phyloP scores from a whole-genome alignment of 2,888 invertebrate species.

The Aquatica leii region DNA sequence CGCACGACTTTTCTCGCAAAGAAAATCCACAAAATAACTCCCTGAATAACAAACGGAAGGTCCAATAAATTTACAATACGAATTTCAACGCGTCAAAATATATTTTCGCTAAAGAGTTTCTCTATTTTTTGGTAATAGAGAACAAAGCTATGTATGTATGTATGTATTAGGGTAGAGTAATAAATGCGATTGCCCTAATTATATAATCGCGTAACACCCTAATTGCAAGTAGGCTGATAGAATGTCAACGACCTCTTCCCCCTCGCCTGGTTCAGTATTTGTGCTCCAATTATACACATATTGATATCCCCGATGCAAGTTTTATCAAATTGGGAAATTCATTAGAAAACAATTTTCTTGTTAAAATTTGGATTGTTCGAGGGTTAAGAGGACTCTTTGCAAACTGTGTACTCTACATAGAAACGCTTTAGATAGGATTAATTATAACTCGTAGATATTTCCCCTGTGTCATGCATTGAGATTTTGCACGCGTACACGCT shows the following conservation, averaged over 20 bases:
- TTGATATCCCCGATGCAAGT: neutral
- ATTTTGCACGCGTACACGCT: conserved; percentile 37
- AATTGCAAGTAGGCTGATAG: neutral
- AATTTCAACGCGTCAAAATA: conserved; percentile 3
- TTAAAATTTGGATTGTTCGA: conserved; percentile 23
- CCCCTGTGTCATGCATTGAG: conserved; percentile 37
- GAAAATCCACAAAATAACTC: conserved; percentile 10
- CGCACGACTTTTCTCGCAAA: conserved; percentile 13
- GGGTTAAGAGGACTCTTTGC: conserved; percentile 25
- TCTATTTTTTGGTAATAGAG: neutral
- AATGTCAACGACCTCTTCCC: conserved; percentile 10
- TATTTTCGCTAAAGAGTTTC: neutral
- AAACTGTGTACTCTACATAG: conserved; percentile 27
- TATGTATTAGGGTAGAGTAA: neutral
- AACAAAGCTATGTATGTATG: neutral
- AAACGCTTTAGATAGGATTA: conserved; percentile 33
- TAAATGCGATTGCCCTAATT: conserved; percentile 6
- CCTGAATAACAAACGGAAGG: conserved; percentile 11
- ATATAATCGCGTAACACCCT: conserved; percentile 4
- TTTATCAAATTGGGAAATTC: conserved; percentile 17
- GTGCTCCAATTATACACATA: conserved; percentile 5
- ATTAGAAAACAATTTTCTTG: conserved; percentile 29
- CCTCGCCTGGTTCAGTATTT: neutral
- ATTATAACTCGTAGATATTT: conserved; percentile 36
- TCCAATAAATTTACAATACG: conserved; percentile 12